Evolutionary conservation across 2,113 vertebrate genomes (phyloP).

Genomic region (Psittacula cyanocephala): DNA sequence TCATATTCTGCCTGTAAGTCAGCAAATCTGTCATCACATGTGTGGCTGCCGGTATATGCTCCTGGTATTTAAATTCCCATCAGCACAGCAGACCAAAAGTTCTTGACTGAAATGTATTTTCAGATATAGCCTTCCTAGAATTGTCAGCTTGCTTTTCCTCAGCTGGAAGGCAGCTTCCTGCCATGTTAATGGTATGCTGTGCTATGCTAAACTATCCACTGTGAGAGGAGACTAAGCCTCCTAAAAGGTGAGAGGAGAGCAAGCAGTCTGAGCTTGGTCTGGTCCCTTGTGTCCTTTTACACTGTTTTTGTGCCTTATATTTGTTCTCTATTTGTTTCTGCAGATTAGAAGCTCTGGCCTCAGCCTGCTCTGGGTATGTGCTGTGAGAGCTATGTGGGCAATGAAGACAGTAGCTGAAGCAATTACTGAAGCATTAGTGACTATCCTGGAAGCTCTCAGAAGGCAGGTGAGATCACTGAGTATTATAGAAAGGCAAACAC

Average conservation of each 20-base stretch:
- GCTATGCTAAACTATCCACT: neutral
- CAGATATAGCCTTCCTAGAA: neutral
- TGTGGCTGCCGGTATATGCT: neutral
- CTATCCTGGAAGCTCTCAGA: constrained; percentile 9
- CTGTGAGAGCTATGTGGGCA: neutral
- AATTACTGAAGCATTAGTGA: constrained; percentile 6
- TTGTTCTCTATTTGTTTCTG: neutral
- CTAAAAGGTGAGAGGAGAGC: neutral
- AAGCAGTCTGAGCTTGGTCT: neutral
- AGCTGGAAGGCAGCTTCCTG: neutral
- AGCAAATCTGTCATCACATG: neutral
- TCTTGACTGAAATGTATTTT: neutral
- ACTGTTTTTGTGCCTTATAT: neutral
- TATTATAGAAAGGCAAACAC: neutral
- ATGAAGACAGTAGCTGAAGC: neutral
- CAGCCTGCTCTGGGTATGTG: neutral
- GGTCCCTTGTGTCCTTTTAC: neutral
- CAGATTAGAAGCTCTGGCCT: neutral
- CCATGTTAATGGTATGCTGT: neutral
- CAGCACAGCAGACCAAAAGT: neutral
- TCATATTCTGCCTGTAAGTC: neutral
- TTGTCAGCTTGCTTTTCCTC: neutral
- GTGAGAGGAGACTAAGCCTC: neutral
- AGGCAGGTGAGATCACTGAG: constrained; percentile 23
- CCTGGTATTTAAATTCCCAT: neutral